Conservation (phyloP, 2,113 vertebrate species). For the Pelvicachromis taeniatus region DNA sequence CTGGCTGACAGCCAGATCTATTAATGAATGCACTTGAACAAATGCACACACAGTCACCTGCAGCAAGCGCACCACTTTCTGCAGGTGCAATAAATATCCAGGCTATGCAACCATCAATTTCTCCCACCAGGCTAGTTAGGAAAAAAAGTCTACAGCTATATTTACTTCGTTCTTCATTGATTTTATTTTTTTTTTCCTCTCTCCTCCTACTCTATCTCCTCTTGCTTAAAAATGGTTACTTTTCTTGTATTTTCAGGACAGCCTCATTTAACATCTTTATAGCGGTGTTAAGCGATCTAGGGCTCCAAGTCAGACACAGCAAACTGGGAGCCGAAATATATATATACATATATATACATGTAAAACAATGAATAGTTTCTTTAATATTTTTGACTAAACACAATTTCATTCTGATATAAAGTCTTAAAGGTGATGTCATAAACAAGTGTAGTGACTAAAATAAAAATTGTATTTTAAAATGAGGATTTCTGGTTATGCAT, state of each 20-base stretch:
- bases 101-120: not conserved
- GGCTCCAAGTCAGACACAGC: not conserved
- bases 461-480: not conserved
- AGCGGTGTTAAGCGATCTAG: not conserved
- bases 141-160: not conserved
- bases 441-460: not conserved
- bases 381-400: not conserved
- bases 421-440: not conserved
- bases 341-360: not conserved
- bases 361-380: not conserved
- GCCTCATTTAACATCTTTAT: not conserved
- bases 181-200: not conserved
- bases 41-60: not conserved
- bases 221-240: not conserved
- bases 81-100: not conserved
- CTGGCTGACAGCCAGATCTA: constrained; percentile 14
- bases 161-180: constrained; percentile 1
- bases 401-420: not conserved
- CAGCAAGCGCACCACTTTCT: not conserved
- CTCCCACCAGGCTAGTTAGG: accelerated
- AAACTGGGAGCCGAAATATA: not conserved
- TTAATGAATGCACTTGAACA: not conserved
- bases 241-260: not conserved
- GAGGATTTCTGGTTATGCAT: not conserved
- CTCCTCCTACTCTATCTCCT: not conserved